Conservation (phyloP, 2,888 invertebrate species). For the Cantharis nigra region DNA sequence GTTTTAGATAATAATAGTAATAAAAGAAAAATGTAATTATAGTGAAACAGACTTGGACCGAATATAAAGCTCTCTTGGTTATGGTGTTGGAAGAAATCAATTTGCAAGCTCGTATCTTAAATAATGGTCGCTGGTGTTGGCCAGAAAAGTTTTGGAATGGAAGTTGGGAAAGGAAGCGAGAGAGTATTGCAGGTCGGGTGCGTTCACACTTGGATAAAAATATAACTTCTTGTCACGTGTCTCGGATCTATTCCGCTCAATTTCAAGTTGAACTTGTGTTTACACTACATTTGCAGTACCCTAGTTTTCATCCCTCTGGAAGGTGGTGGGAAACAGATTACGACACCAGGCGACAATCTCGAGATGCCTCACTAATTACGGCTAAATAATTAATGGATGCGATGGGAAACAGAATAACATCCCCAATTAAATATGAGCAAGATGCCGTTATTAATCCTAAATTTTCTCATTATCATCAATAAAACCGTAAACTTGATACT, state of each 20-base stretch:
- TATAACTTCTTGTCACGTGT: constrained; percentile 55
- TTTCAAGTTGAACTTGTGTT: constrained; percentile 54
- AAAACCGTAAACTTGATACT: constrained; percentile 10
- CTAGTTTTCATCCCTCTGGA: constrained; percentile 34
- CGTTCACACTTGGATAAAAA: constrained; percentile 48
- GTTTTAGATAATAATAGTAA: constrained; percentile 28
- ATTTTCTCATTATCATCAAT: constrained; percentile 20
- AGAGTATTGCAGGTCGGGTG: constrained; percentile 36
- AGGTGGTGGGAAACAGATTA: constrained; percentile 44
- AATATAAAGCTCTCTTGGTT: constrained; percentile 29
- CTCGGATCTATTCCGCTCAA: constrained; percentile 53
- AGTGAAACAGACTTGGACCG: constrained; percentile 50
- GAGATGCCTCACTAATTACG: constrained; percentile 46
- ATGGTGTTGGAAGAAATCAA: constrained; percentile 44
- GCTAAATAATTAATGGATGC: constrained; percentile 44
- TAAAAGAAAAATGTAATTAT: constrained; percentile 51
- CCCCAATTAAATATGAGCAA: constrained; percentile 39
- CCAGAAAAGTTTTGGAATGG: constrained; percentile 37
- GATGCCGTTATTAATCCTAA: constrained; percentile 30
- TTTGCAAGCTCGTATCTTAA: constrained; percentile 55
- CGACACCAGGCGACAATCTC: constrained; percentile 39
- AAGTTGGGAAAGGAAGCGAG: constrained; percentile 25
- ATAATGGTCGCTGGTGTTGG: constrained; percentile 48
- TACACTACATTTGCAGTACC: constrained; percentile 52
- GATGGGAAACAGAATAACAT: constrained; percentile 35